Percentiles rank a stretch among this genome's conserved stretches.
phyloP scores from a whole-genome alignment of 2,888 invertebrate species.

The Amaurobius ferox region DNA sequence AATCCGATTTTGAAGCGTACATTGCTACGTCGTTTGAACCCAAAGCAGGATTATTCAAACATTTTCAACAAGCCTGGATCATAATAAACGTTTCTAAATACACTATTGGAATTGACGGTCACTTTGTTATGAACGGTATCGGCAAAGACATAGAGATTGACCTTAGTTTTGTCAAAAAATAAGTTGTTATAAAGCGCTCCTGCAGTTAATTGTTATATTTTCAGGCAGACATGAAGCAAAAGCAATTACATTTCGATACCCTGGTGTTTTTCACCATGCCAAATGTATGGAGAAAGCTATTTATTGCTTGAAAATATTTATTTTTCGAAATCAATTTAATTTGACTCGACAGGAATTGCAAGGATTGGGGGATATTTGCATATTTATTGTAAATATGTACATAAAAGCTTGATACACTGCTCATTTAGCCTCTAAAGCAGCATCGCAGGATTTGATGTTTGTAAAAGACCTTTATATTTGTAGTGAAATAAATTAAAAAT shows the following conservation, averaged over 20 bases:
- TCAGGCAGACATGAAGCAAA: neutral
- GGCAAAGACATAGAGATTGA: no score
- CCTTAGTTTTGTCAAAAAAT: neutral
- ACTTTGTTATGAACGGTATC: neutral
- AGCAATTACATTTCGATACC: neutral
- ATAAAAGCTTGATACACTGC: neutral
- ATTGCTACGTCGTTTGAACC: neutral
- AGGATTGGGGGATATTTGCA: no score
- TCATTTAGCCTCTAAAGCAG: no score
- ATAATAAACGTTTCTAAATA: neutral
- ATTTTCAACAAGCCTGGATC: neutral
- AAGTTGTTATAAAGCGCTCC: neutral
- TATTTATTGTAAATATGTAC: neutral
- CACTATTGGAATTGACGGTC: neutral
- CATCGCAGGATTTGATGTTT: no score
- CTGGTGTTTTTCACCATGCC: neutral
- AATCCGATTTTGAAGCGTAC: neutral
- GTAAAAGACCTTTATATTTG: no score
- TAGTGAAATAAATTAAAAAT: no score
- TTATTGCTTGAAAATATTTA: no score
- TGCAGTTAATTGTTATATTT: neutral
- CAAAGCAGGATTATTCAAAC: neutral
- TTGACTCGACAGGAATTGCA: no score
- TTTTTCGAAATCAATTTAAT: no score
- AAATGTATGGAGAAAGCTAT: neutral